Evolutionary conservation across 2,113 vertebrate genomes (phyloP).

Genomic region (Pachypanchax playfairii): DNA sequence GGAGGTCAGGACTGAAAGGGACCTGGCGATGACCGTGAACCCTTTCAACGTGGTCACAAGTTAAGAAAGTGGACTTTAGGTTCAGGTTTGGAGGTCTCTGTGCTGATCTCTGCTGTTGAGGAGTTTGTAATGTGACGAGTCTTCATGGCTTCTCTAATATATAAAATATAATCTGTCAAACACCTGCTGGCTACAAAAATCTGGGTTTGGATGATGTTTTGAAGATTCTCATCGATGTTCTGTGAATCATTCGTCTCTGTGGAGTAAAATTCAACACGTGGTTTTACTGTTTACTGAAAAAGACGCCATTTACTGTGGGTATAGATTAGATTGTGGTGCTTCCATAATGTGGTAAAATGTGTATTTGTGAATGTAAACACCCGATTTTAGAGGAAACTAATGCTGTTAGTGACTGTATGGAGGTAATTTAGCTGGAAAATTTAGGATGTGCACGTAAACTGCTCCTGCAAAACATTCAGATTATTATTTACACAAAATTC

Average conservation of each 20-base stretch:
- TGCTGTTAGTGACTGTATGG: conserved; percentile 1
- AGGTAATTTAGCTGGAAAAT: neutral
- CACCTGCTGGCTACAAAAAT: conserved; percentile 16
- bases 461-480: neutral
- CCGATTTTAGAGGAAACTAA: conserved; percentile 2
- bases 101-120: conserved; percentile 6
- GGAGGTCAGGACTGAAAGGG: conserved; percentile 34
- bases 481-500: too few relatives aligned
- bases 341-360: conserved; percentile 33
- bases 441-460: neutral
- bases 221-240: conserved; percentile 33
- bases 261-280: conserved; percentile 37
- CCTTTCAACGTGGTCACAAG: conserved; percentile 40
- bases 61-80: conserved; percentile 15
- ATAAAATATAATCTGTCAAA: conserved; percentile 22
- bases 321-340: conserved; percentile 31
- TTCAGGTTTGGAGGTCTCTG: conserved; percentile 15
- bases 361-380: conserved; percentile 46
- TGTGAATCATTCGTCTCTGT: conserved; percentile 48
- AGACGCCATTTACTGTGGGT: conserved; percentile 10
- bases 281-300: conserved; percentile 37
- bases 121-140: conserved; percentile 21
- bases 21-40: conserved; percentile 32
- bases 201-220: conserved; percentile 21
- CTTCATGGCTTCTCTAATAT: conserved; percentile 13